These are phyloP conservation scores for Diuraphis noxia DNA, from an alignment of 1,140 invertebrate genomes.

Conservation along the genomic window DNA sequence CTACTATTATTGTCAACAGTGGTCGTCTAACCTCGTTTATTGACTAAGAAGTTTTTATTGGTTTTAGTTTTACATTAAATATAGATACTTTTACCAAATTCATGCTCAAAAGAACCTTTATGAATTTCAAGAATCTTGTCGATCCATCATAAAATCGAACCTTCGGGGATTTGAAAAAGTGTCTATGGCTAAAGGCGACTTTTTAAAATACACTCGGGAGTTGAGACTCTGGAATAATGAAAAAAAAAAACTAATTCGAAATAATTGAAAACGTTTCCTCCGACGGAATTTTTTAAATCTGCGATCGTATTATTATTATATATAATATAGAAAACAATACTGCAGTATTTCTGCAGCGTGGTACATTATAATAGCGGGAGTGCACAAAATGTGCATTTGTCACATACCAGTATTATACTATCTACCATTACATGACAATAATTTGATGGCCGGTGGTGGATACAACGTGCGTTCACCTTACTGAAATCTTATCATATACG, in stretches of 20 bases:
- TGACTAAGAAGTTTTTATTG: background rate
- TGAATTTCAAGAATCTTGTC: background rate
- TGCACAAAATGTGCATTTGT: background rate
- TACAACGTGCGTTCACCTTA: background rate
- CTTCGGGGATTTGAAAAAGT: background rate
- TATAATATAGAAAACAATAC: background rate
- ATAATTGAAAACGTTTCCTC: background rate
- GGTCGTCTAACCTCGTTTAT: background rate
- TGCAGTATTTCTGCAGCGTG: background rate
- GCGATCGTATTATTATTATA: background rate
- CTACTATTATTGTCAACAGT: background rate
- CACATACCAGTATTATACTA: background rate
- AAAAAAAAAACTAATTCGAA: background rate
- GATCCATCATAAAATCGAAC: background rate
- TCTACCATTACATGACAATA: background rate
- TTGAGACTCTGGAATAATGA: background rate
- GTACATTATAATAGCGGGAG: background rate
- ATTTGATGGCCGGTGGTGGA: background rate
- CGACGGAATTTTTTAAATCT: background rate
- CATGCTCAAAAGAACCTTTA: background rate
- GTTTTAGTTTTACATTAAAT: background rate
- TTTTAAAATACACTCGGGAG: background rate
- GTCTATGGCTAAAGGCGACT: background rate
- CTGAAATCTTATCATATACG: background rate
- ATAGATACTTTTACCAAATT: background rate